A percentile compares a stretch with the other conserved stretches of the same genome.
Evolutionary conservation across 2,797 vertebrate species (phyloP).

Genomic region (Loris lydekkerianus): DNA sequence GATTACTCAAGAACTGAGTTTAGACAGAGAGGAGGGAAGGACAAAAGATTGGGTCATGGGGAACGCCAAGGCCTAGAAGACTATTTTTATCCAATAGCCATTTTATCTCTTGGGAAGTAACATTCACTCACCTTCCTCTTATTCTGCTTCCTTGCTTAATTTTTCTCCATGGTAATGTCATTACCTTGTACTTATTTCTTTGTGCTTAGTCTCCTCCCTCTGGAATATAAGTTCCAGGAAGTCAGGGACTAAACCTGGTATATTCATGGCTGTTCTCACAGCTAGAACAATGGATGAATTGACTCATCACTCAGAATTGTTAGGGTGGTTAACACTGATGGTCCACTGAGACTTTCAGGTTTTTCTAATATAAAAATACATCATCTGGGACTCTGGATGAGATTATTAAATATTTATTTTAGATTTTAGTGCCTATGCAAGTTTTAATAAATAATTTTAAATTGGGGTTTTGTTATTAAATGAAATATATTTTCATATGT

Average conservation of each 20-base stretch:
- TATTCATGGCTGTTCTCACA: background rate
- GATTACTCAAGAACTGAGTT: background rate
- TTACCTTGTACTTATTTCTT: background rate
- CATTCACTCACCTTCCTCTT: background rate
- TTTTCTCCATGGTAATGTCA: background rate
- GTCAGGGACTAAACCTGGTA: background rate
- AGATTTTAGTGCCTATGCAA: background rate
- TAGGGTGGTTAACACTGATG: background rate
- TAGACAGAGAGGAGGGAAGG: background rate
- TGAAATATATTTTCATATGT: background rate
- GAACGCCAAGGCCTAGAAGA: background rate
- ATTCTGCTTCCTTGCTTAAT: background rate
- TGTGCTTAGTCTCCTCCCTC: background rate
- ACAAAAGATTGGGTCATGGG: background rate
- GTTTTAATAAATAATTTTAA: slow-evolving; percentile 4
- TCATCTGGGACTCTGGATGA: background rate
- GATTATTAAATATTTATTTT: background rate
- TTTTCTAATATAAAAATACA: background rate
- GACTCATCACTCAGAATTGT: background rate
- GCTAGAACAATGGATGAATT: background rate
- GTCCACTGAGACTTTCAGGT: background rate
- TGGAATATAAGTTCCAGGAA: background rate
- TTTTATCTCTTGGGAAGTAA: background rate
- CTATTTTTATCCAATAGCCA: background rate
- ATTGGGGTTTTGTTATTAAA: background rate